Conservation (phyloP, 2,888 invertebrate species). For the Ypsolopha sequella region DNA sequence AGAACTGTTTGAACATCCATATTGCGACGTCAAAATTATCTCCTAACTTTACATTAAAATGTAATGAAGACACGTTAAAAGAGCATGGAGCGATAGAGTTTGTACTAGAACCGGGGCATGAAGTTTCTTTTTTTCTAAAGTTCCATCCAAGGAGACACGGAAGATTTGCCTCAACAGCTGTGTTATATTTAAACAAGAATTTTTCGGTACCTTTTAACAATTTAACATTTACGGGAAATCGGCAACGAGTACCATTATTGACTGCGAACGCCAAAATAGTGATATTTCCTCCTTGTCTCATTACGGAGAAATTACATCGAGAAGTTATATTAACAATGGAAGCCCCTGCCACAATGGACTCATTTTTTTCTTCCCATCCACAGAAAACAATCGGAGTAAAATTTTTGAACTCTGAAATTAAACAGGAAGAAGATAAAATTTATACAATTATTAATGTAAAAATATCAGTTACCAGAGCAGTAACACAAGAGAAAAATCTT, state of each 20-base stretch:
- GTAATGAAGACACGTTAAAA: conserved; percentile 26
- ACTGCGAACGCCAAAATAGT: conserved; percentile 33
- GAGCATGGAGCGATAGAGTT: conserved; percentile 34
- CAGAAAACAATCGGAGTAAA: conserved; percentile 30
- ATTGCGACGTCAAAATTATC: conserved; percentile 39
- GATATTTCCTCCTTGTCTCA: conserved; percentile 44
- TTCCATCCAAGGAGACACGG: conserved; percentile 52
- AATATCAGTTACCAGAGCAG: conserved; percentile 26
- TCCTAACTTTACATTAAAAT: conserved; percentile 40
- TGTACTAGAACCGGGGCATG: conserved; percentile 30
- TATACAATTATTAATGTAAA: conserved; percentile 33
- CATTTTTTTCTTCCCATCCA: conserved; percentile 31
- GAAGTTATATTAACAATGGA: conserved; percentile 17
- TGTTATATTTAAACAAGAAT: conserved; percentile 47
- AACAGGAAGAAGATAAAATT: conserved; percentile 16
- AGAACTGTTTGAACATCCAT: conserved; percentile 37
- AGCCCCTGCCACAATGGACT: conserved; percentile 22
- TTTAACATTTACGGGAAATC: conserved; percentile 47
- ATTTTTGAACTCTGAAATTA: conserved; percentile 21
- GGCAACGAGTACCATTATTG: conserved; percentile 30
- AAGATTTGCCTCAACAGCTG: conserved; percentile 40
- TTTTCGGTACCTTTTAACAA: conserved; percentile 48
- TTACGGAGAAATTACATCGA: conserved; percentile 15
- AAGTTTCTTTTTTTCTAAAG: conserved; percentile 27
- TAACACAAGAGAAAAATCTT: conserved; percentile 23